A percentile compares a stretch with the other conserved stretches of the same genome.
Conservation (phyloP, 2,888 invertebrate genomes). For the Eupithecia dodoneata region DNA sequence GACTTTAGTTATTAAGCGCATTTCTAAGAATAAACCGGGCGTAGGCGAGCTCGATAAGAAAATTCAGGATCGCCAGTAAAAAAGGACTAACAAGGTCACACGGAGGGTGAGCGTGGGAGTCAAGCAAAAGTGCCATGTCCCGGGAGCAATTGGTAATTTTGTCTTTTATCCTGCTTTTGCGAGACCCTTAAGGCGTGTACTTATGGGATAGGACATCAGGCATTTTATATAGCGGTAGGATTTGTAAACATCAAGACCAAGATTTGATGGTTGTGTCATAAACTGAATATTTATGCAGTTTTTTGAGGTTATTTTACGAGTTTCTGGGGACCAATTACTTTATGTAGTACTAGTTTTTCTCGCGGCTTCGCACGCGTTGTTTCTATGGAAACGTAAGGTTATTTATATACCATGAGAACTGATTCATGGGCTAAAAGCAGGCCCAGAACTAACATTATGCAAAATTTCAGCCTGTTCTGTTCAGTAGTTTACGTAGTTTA, state of each 20-base stretch:
- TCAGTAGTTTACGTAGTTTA: too few species aligned
- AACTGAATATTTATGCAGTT: background rate
- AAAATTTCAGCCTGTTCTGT: too few species aligned
- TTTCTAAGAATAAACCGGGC: conserved; percentile 36
- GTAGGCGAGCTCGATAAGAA: conserved; percentile 53
- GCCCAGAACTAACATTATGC: too few species aligned
- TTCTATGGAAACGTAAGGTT: too few species aligned
- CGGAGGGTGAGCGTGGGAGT: conserved; percentile 44
- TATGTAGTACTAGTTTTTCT: background rate
- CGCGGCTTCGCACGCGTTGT: too few species aligned
- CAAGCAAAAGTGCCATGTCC: conserved; percentile 44
- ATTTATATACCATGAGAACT: too few species aligned
- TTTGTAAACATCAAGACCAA: background rate
- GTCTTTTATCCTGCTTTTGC: conserved; percentile 42
- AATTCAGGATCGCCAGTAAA: conserved; percentile 52
- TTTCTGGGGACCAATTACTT: background rate
- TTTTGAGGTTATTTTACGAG: background rate
- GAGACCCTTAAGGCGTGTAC: conserved; percentile 29
- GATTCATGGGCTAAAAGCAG: too few species aligned
- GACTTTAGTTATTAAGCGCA: conserved; percentile 35
- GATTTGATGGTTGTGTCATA: conserved; percentile 3
- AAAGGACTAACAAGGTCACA: conserved; percentile 44
- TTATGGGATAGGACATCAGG: conserved; percentile 16
- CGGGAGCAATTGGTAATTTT: conserved; percentile 52
- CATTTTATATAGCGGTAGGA: background rate